Base-by-base conservation (phyloP, 2,888 invertebrate genomes). In the Diaphora mendica region DNA sequence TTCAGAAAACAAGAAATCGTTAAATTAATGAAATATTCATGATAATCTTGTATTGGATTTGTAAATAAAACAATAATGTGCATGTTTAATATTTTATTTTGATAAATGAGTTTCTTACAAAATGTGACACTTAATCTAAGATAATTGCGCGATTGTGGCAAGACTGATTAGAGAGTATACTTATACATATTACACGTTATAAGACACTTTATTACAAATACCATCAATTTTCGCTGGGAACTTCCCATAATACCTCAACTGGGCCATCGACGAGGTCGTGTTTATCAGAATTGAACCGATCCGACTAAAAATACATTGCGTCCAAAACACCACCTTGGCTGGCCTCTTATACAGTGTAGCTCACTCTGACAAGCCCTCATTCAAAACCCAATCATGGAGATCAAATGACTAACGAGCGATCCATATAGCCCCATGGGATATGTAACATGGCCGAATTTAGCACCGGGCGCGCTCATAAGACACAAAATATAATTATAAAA, bases 51-150 rank as follows among this genome's bases (percentile, higher is more conserved):
- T 51, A 51, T 23, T 62, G 30, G 15, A 30, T 3, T 26, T 44
- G 26, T 42, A 68, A 68, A 68, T 55, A 68, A 68, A 68, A 68
- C 51, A 55, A 51, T 68, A n/a, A 8, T 35, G 23, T 17, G 7
- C 13, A 68, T 8, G 13, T 15, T 33, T 48, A 17, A 1, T 55
- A 55, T 68, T 33, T 68, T 68, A 68, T 68, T 68, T 35, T 39
- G 9, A 67, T 44, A 68, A 51, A 68, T 68, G 33, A 30, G 26
- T 67, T 30, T 44, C 30, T 55, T 55, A 59, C 68, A 68, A 68
- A 68, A 55, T 15, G 33, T 68, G 51, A 35, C 33, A 51, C 51
- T 68, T 68, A 68, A 33, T 51, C 23, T 51, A 68, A 23, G 4
- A 35, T 64, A 64, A 64, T 64, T 64, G 64, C 35, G 35, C 64